Percentiles rank a stretch among this genome's conserved stretches.
These are phyloP conservation scores for Caenorhabditis sinica DNA, from an alignment of 2,888 invertebrate genomes.

Conservation along the genomic window DNA sequence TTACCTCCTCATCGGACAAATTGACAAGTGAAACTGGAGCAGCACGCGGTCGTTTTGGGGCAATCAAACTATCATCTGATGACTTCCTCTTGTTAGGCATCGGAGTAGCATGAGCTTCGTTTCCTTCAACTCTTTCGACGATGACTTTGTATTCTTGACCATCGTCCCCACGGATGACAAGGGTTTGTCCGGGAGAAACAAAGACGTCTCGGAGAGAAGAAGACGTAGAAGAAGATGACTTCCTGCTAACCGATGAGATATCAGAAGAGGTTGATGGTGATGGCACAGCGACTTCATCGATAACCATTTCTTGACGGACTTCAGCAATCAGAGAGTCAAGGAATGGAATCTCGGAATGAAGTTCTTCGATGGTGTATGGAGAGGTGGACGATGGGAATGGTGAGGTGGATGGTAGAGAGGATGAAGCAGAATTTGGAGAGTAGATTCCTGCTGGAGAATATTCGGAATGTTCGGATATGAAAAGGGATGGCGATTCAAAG, in stretches of 20 bases:
- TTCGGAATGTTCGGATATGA: slow-evolving; percentile 53
- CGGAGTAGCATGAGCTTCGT: slow-evolving; percentile 13
- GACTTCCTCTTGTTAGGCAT: slow-evolving; percentile 25
- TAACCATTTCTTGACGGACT: slow-evolving; percentile 76
- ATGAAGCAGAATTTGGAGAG: slow-evolving; percentile 38
- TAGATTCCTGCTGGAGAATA: slow-evolving; percentile 42
- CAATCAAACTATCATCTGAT: slow-evolving; percentile 39
- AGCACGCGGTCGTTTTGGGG: slow-evolving; percentile 64
- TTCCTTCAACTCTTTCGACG: slow-evolving; percentile 55
- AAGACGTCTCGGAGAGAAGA: slow-evolving; percentile 42
- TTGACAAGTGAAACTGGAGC: slow-evolving; percentile 72
- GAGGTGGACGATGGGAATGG: slow-evolving; percentile 46
- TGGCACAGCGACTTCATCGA: slow-evolving; percentile 51
- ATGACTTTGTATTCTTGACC: slow-evolving; percentile 71
- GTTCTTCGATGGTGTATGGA: slow-evolving; percentile 29
- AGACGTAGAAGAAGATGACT: slow-evolving; percentile 49
- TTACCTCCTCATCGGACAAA: slow-evolving; percentile 63
- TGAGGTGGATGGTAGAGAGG: slow-evolving; percentile 43
- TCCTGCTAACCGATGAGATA: slow-evolving; percentile 55
- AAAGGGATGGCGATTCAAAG: slow-evolving; percentile 46
- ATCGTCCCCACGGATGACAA: slow-evolving; percentile 69
- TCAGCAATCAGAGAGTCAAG: slow-evolving; percentile 79
- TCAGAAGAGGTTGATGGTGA: slow-evolving; percentile 59
- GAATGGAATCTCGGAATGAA: slow-evolving; percentile 61
- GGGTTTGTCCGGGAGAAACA: slow-evolving; percentile 63